Evolutionary conservation across 1,140 invertebrate species (phyloP).

Genomic region (Nylanderia fulva): DNA sequence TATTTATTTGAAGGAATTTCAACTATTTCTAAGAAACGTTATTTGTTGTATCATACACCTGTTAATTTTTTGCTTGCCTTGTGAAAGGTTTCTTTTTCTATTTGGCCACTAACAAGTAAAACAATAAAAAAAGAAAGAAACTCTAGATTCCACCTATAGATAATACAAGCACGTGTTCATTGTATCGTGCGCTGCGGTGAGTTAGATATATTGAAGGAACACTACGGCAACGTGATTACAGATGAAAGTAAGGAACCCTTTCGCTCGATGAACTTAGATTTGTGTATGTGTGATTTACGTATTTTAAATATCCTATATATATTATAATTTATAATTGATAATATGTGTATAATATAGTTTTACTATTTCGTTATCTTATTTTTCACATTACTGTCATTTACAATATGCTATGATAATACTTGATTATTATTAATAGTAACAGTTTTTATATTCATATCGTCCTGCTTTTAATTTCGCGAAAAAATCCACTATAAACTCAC

Average conservation of each 20-base stretch:
- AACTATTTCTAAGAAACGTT: slow-evolving; percentile 7
- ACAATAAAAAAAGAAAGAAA: slow-evolving; percentile 11
- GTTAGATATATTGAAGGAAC: neutral
- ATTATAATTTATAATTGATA: neutral
- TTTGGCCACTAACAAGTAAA: neutral
- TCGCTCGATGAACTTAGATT: slow-evolving; percentile 3
- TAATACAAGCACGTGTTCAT: neutral
- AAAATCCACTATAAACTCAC: neutral
- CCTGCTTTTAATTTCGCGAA: neutral
- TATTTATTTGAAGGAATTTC: neutral
- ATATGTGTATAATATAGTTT: neutral
- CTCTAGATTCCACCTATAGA: neutral
- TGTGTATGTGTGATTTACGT: neutral
- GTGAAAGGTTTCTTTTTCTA: neutral
- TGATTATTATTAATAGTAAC: neutral
- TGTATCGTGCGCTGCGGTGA: slow-evolving; percentile 3
- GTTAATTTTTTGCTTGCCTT: slow-evolving; percentile 8
- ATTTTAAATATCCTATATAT: neutral
- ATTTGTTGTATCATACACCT: slow-evolving; percentile 17
- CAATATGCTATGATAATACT: neutral
- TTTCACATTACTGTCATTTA: neutral
- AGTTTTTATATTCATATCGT: neutral
- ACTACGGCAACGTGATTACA: neutral
- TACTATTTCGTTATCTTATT: neutral
- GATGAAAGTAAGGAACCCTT: slow-evolving; percentile 3